These are phyloP conservation scores for Anomalospiza imberbis DNA, from an alignment of 2,797 vertebrate genomes.

Conservation along the genomic window DNA sequence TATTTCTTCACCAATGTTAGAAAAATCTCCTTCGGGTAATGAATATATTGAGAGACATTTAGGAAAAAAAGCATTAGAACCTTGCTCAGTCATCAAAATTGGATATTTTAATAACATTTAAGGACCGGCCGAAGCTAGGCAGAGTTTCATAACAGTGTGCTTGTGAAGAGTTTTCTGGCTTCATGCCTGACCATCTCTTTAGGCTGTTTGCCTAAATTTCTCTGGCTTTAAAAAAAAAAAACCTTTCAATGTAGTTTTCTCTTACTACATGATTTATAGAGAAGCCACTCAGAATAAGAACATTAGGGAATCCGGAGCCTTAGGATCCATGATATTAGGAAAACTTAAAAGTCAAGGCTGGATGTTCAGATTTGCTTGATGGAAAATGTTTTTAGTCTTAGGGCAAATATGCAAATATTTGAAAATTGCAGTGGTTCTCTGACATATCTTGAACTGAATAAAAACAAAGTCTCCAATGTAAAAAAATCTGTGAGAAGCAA, in stretches of 20 bases:
- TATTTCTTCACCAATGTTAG: not conserved
- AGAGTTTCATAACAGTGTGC: not conserved
- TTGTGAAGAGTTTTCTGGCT: not conserved
- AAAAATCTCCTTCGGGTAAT: not conserved
- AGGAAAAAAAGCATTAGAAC: not conserved
- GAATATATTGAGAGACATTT: not conserved
- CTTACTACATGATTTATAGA: not conserved
- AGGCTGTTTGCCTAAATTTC: not conserved
- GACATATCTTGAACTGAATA: not conserved
- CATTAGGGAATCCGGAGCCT: not conserved
- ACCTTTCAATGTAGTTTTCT: not conserved
- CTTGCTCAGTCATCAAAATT: not conserved
- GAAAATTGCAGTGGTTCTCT: not conserved
- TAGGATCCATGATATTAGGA: not conserved
- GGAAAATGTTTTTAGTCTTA: not conserved
- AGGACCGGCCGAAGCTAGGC: not conserved
- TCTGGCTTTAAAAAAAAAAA: not conserved
- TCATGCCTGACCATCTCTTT: not conserved
- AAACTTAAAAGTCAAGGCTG: not conserved
- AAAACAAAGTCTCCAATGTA: not conserved
- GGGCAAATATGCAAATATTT: not conserved
- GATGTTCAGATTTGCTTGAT: not conserved
- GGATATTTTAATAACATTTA: not conserved
- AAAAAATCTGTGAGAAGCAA: not conserved
- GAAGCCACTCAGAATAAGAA: not conserved